These are phyloP conservation scores for Dione juno DNA, from an alignment of 2,888 invertebrate species.

Conservation along the genomic window DNA sequence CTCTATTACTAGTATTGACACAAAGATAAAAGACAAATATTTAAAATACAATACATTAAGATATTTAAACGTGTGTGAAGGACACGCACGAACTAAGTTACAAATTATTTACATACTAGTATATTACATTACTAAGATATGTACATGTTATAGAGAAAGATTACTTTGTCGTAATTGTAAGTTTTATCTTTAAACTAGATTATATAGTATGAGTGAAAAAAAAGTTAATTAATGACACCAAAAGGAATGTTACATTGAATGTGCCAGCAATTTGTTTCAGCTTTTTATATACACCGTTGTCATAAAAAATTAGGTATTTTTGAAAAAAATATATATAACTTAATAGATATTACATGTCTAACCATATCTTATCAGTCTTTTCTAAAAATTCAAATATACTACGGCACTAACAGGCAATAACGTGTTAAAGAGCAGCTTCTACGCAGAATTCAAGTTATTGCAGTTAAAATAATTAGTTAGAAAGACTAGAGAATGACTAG, in stretches of 20 bases:
- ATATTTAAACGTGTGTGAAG: not conserved
- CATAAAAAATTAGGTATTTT: not conserved
- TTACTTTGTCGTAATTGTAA: no score
- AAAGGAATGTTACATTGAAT: not conserved
- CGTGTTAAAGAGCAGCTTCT: not conserved
- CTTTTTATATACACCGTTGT: not conserved
- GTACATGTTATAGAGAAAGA: not conserved
- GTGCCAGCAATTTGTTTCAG: not conserved
- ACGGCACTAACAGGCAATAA: not conserved
- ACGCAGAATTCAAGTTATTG: not conserved
- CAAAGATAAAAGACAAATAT: not conserved
- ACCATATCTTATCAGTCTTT: not conserved
- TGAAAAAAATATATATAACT: not conserved
- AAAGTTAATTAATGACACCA: not conserved
- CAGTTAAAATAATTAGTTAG: not conserved
- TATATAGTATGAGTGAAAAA: not conserved
- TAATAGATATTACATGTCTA: not conserved
- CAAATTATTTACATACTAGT: slow-evolving; percentile 5
- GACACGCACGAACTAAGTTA: not conserved
- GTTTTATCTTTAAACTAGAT: not conserved
- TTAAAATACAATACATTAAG: not conserved
- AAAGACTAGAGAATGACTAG: slow-evolving; percentile 23
- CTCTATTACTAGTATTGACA: not conserved
- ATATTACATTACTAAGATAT: slow-evolving; percentile 13
- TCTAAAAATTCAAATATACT: not conserved